Evolutionary conservation across 2,113 vertebrate species (phyloP), one percentile per base, ranked within the genome.

Genomic region (Grammomys surdaster): DNA sequence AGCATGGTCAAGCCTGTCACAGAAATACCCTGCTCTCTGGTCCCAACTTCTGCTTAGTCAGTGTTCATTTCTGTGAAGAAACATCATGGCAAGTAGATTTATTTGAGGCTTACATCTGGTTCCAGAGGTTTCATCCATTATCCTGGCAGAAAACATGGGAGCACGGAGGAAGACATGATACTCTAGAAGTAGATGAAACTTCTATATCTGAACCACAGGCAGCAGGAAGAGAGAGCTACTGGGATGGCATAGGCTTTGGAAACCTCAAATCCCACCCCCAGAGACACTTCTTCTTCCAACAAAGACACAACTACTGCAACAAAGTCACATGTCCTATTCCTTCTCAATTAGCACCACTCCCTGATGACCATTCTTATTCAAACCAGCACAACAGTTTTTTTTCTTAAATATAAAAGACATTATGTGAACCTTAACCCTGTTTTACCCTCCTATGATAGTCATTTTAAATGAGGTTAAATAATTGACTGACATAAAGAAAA

Each of bases 381-480:
- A 65, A 63, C 4, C 7, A 60, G 3, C 14, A 5, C 1, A n/a
- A 4, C 20, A 63, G 24, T 63, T 65, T n/a, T 63, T 1, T 3
- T 12, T 40, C 4, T 65, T 43, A 5, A 0, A 31, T 10, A 43
- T 63, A 16, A 46, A 86, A 48, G 9, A 63, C 77, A 91, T 72
- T 80, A 67, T 81, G 31, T 2, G 40, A 97, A 92, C 58, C 12
- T 1, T 56, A n/a, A 76, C 36, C 3, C 1, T 75, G 90, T 22
- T 90, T 88, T 95, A 20, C 2, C 11, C 11, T 69, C 63, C 5
- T 22, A 77, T 73, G 46, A 40, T 88, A 85, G 91, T 90, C 43
- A 89, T 12, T 89, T 70, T 46, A 89, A 81, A 48, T 82, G 24
- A 69, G 28, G 1, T 17, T 69, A 56, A 93, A 93, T n/a, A 82